Base-by-base conservation (phyloP, 1,140 invertebrate species). In the Choristoneura fumiferana region DNA sequence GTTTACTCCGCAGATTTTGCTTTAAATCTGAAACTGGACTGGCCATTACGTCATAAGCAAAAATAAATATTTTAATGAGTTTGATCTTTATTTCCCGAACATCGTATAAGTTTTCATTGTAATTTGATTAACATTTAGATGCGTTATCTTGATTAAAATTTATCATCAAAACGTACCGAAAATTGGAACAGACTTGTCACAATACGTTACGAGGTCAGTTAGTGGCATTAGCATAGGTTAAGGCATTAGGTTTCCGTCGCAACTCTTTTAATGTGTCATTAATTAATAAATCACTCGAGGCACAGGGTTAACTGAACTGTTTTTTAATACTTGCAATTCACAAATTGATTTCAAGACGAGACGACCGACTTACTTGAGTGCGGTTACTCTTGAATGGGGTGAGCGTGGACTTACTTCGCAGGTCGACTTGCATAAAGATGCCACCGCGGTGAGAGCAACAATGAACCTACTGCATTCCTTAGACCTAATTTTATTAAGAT, bases 61-160 rank as follows among this genome's bases (percentile, higher is more conserved):
- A 78, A 65, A 69, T 71, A 63, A 29, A 29, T 65, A 73, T 74
- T 67, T 69, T 73, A 66, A 67, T 66, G 34, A 35, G 70, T 62
- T 77, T 67, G 70, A 73, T 76, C 73, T 78, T 74, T 67, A 49
- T 49, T 49, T 77, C 76, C 77, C 78, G 78, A 67, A 67, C 65
- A 71, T 76, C 61, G n/a, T n/a, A n/a, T 74, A 67, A 81, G 78
- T 82, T 73, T 78, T 74, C 73, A 78, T 81, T 84, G 76, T 77
- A 74, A 71, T 65, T 79, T 79, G 57, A 84, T 85, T 87, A 83
- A 78, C 84, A 87, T 87, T 87, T 85, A 80, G 66, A 85, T 81
- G 59, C 68, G 71, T 78, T 80, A 85, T 29, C 22, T 29, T 29
- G 22, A 29, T 29, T 84, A 84, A 84, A 87, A 79, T 82, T 71